Evolutionary conservation across 2,113 vertebrate species (phyloP), one percentile per base, ranked within the genome.

Genomic region (Prietella phreatophila): DNA sequence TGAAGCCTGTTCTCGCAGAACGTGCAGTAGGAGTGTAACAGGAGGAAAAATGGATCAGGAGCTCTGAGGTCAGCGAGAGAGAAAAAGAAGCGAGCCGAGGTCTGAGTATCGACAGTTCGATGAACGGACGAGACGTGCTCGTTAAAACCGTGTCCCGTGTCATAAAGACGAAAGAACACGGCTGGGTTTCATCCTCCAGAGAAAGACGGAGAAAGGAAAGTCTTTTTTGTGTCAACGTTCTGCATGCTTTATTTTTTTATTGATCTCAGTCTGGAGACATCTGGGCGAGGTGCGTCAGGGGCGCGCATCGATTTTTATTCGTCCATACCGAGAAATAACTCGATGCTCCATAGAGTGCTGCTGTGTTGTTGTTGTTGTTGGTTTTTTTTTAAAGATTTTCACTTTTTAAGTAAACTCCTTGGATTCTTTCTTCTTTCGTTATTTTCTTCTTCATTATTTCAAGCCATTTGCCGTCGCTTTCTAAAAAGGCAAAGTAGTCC

Each of bases 221-320:
- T n/a, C 75, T 27, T 76, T 76, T 81, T 56, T 85, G 80, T 71
- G 80, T 82, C 83, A 56, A 60, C 65, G 67, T 86, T 86, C 85
- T 88, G 33, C 85, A 65, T 86, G 73, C 82, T 82, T 89, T 87
- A 89, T 91, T 86, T 47, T 47, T 83, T 61, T 87, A 89, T 91
- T 75, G 88, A 89, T 89, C 50, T 81, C 73, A n/a, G 17, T 53
- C 79, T 82, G 71, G 85, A 82, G 85, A 80, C 75, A 85, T 86
- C 83, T 67, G 85, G 67, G 71, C 47, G 36, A 65, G 53, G 83
- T 85, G 80, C 78, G 47, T 73, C n/a, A 19, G 50, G 39, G 85
- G 30, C 75, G 36, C 25, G 20, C 60, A 85, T 85, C 36, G 75
- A 81, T 81, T 47, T 47, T 7, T 6, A 1, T 76, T 25, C 27